A percentile compares a stretch with the other conserved stretches of the same genome.
These are phyloP conservation scores for Patella depressa DNA, from an alignment of 2,888 invertebrate species.

Conservation along the genomic window DNA sequence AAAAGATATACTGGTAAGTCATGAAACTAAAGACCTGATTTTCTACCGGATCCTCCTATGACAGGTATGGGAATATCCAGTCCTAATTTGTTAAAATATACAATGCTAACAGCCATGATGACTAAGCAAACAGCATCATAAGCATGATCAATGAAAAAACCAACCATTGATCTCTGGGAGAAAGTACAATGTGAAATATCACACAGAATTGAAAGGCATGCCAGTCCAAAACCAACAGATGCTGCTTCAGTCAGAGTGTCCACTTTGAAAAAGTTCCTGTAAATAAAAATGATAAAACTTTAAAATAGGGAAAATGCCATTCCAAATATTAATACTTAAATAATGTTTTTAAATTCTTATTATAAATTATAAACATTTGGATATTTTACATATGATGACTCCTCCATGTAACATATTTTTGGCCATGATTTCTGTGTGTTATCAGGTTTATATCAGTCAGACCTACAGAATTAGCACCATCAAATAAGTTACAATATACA, in stretches of 20 bases:
- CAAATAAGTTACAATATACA: background rate
- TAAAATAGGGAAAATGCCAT: no score
- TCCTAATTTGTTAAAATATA: slow-evolving; percentile 36
- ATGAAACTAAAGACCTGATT: no score
- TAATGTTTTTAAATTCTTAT: no score
- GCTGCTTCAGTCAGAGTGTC: slow-evolving; percentile 36
- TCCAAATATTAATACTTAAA: no score
- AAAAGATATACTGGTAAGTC: no score
- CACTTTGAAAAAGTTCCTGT: slow-evolving; percentile 45
- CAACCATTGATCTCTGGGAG: slow-evolving; percentile 34
- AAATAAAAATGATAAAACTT: slow-evolving; percentile 14
- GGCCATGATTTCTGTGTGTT: no score
- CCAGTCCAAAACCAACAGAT: slow-evolving; percentile 43
- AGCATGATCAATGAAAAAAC: slow-evolving; percentile 48
- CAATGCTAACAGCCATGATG: slow-evolving; percentile 39
- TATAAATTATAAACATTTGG: no score
- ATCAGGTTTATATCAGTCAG: no score
- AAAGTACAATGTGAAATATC: slow-evolving; percentile 48
- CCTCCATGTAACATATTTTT: no score
- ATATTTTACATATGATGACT: no score
- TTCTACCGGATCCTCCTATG: no score
- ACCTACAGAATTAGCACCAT: background rate
- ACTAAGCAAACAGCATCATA: slow-evolving; percentile 41
- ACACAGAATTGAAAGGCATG: slow-evolving; percentile 33
- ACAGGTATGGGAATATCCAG: background rate